A percentile compares a stretch with the other conserved stretches of the same genome.
Evolutionary conservation across 1,140 invertebrate genomes (phyloP).

Genomic region (Drosophila ohnishii): DNA sequence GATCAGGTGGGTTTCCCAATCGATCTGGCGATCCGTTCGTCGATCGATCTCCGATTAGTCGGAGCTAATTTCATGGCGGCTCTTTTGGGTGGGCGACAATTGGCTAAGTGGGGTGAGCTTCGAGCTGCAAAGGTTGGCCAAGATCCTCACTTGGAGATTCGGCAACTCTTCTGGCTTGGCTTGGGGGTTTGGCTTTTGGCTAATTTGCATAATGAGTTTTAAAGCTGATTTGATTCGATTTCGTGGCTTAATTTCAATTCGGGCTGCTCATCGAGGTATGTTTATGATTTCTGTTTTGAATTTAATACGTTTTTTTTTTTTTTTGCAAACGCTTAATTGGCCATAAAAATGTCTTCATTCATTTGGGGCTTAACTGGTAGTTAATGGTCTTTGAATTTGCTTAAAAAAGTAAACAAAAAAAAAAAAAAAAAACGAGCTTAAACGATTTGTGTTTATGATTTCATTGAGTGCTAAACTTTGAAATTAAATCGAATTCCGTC

Average conservation of each 20-base stretch:
- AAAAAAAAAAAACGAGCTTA: not conserved
- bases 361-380: constrained; percentile 39
- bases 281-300: constrained; percentile 69
- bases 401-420: not conserved
- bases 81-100: constrained; percentile 64
- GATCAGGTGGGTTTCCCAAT: constrained; percentile 88
- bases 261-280: constrained; percentile 43
- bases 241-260: constrained; percentile 28
- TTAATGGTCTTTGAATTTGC: constrained; percentile 31
- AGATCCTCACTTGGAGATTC: constrained; percentile 39
- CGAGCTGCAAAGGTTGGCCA: constrained; percentile 49
- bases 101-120: constrained; percentile 51
- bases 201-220: constrained; percentile 80
- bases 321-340: constrained; percentile 66
- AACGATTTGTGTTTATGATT: constrained; percentile 45
- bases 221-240: constrained; percentile 73
- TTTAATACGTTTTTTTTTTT: constrained; percentile 53
- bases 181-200: constrained; percentile 14
- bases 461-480: constrained; percentile 40
- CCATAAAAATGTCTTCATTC: constrained; percentile 78
- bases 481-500: constrained; percentile 37
- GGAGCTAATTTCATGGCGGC: constrained; percentile 58
- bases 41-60: constrained; percentile 44
- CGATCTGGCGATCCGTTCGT: constrained; percentile 22
- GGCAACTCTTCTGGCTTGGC: constrained; percentile 20